Evolutionary conservation across 1,140 invertebrate genomes (phyloP).

Genomic region (Batillaria attramentaria): DNA sequence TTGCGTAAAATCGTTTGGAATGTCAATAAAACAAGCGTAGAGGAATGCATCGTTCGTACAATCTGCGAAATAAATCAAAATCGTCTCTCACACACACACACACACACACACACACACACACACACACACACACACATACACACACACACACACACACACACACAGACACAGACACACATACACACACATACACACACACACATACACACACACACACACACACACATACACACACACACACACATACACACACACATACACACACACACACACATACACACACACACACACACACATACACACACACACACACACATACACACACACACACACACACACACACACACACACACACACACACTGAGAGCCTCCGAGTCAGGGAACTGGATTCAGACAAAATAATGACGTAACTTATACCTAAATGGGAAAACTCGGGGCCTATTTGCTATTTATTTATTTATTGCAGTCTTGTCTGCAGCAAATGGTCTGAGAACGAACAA

Average conservation of each 20-base stretch:
- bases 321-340: constrained; percentile 14
- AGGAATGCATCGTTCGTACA: background rate
- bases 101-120: constrained; percentile 40
- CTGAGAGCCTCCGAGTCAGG: background rate
- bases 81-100: constrained; percentile 25
- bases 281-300: constrained; percentile 23
- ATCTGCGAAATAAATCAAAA: background rate
- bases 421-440: no score
- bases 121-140: constrained; percentile 32
- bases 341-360: background rate
- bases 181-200: background rate
- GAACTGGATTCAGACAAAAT: background rate
- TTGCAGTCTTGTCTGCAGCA: no score
- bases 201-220: constrained; percentile 10
- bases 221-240: constrained; percentile 13
- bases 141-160: constrained; percentile 41
- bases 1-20: background rate
- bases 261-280: constrained; percentile 8
- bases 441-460: no score
- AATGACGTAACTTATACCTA: no score
- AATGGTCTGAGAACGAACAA: no score
- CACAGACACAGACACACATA: constrained; percentile 21
- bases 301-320: constrained; percentile 12
- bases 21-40: background rate
- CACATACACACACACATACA: constrained; percentile 4